These are phyloP conservation scores for Willowsia nigromaculata DNA, from an alignment of 2,888 invertebrate species.

Conservation along the genomic window DNA sequence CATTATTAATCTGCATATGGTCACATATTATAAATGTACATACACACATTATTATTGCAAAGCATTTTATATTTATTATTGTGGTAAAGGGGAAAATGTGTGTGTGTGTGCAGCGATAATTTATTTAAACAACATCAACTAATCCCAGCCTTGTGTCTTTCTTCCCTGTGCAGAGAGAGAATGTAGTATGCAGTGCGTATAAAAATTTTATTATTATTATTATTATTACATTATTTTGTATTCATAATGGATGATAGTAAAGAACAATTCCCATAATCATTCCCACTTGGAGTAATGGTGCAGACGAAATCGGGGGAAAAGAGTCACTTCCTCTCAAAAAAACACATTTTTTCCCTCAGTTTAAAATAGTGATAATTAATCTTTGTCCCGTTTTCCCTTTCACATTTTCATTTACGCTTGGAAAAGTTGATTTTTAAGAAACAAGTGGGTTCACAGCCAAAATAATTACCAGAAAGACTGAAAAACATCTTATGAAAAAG, in stretches of 20 bases:
- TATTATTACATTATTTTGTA: constrained; percentile 25
- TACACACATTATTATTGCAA: background rate
- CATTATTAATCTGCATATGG: background rate
- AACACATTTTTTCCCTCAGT: background rate
- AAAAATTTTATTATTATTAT: too few relatives aligned
- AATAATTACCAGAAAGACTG: background rate
- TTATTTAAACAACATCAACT: constrained; percentile 40
- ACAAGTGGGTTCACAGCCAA: background rate
- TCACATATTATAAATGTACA: background rate
- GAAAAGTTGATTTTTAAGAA: background rate
- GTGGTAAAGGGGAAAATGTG: constrained; percentile 15
- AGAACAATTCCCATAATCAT: constrained; percentile 62
- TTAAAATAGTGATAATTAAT: constrained; percentile 52
- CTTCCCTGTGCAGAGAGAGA: background rate
- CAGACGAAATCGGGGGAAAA: constrained; percentile 69
- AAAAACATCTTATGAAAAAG: too few relatives aligned
- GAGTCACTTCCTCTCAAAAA: constrained; percentile 56
- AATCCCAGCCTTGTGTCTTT: constrained; percentile 54
- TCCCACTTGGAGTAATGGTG: constrained; percentile 67
- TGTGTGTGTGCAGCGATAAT: constrained; percentile 39
- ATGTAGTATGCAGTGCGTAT: background rate
- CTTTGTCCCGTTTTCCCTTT: constrained; percentile 58
- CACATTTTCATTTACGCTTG: constrained; percentile 29
- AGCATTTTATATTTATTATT: background rate
- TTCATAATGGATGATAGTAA: background rate